phyloP scores from a whole-genome alignment of 2,888 invertebrate species.

The Eulithis prunata region DNA sequence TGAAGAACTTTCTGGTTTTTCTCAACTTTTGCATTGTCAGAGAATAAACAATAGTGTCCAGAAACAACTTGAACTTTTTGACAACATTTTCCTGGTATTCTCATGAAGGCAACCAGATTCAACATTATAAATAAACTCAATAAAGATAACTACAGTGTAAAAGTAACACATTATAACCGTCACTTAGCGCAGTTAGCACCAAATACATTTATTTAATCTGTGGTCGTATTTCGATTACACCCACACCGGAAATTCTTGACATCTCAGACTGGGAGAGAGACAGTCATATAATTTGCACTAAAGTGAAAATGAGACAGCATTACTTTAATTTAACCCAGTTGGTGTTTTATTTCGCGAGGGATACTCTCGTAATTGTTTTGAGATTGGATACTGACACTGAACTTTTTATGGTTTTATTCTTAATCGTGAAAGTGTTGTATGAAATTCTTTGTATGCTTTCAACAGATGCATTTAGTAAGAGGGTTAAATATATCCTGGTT shows the following conservation, averaged over 20 bases:
- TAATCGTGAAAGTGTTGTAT: constrained; percentile 2
- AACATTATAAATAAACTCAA: constrained; percentile 17
- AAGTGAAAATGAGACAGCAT: constrained; percentile 37
- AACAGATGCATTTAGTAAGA: not conserved
- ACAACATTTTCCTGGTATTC: not conserved
- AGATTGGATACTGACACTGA: constrained; percentile 34
- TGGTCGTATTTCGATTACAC: constrained; percentile 43
- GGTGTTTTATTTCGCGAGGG: constrained; percentile 30
- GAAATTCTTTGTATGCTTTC: constrained; percentile 1
- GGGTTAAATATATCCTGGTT: not conserved
- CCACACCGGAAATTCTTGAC: constrained; percentile 60
- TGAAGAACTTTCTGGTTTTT: no score
- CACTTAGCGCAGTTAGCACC: constrained; percentile 43
- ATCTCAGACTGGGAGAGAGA: constrained; percentile 50
- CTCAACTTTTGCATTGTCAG: no score
- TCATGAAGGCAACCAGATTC: constrained; percentile 3
- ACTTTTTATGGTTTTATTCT: constrained; percentile 11
- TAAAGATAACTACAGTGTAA: constrained; percentile 30
- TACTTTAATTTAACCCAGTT: constrained; percentile 33
- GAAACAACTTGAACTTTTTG: not conserved
- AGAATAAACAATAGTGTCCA: not conserved
- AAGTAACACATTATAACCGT: constrained; percentile 45
- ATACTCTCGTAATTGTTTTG: constrained; percentile 33
- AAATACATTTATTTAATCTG: constrained; percentile 35
- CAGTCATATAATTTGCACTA: constrained; percentile 7